Percentiles rank a stretch among this genome's conserved stretches.
These are phyloP conservation scores for Drosophila melanosoma DNA, from an alignment of 2,888 invertebrate genomes.

Conservation along the genomic window DNA sequence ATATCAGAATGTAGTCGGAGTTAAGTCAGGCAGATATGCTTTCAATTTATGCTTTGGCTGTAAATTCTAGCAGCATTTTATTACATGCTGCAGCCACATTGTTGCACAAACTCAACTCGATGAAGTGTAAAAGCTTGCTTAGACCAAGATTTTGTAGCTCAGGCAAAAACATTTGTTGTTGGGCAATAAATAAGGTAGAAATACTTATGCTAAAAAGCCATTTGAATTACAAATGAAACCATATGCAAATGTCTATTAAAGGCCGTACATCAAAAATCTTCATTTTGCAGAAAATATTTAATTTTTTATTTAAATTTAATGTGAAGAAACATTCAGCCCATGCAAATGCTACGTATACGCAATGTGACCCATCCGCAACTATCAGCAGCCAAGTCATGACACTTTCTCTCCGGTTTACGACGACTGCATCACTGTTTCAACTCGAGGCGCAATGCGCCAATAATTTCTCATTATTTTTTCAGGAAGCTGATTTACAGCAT, in stretches of 20 bases:
- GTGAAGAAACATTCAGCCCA: neutral
- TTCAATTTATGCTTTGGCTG: constrained; percentile 39
- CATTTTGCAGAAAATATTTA: neutral
- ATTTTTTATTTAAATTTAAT: neutral
- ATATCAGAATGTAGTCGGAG: neutral
- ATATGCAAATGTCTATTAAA: constrained; percentile 1
- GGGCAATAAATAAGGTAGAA: constrained; percentile 27
- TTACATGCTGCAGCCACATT: constrained; percentile 29
- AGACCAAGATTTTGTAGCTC: constrained; percentile 2
- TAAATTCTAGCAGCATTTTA: constrained; percentile 36
- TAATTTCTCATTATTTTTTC: constrained; percentile 63
- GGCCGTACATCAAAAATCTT: neutral
- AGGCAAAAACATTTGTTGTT: constrained; percentile 3
- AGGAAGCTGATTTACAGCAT: constrained; percentile 46
- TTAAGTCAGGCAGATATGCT: constrained; percentile 9
- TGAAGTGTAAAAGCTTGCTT: constrained; percentile 16
- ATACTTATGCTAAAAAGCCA: neutral
- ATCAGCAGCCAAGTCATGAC: neutral
- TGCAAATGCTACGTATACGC: constrained; percentile 16
- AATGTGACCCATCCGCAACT: constrained; percentile 10
- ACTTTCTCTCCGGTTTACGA: neutral
- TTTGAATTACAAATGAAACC: constrained; percentile 16
- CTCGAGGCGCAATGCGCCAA: constrained; percentile 54
- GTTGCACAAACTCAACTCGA: constrained; percentile 29
- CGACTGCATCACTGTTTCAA: neutral